phyloP scores from a whole-genome alignment of 2,113 vertebrate genomes.

The Eidolon helvum region DNA sequence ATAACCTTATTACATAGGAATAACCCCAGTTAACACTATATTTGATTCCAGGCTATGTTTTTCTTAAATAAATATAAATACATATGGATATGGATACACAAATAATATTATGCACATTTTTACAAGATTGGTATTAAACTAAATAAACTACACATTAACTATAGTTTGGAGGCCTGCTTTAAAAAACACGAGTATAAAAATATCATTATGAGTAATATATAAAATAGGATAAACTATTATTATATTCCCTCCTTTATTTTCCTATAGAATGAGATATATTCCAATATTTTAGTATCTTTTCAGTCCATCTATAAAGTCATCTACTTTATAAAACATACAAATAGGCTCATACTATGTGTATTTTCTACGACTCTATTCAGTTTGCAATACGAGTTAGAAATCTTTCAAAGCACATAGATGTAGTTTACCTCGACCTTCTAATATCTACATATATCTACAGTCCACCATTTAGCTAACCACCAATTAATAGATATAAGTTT shows the following conservation, averaged over 20 bases:
- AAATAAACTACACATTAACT: background rate
- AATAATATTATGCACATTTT: background rate
- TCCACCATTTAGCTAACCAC: background rate
- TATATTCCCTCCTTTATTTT: background rate
- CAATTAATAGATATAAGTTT: background rate
- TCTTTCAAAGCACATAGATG: background rate
- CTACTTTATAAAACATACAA: background rate
- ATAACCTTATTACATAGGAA: background rate
- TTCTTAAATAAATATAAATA: background rate
- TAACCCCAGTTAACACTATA: background rate
- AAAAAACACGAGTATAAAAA: background rate
- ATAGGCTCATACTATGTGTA: background rate
- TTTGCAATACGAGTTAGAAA: background rate
- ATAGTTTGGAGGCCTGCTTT: background rate
- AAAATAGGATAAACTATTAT: background rate
- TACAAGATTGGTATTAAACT: background rate
- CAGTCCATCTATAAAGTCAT: background rate
- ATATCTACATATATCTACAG: background rate
- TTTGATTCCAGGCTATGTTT: background rate
- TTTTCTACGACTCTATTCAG: background rate
- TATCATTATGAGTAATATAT: background rate
- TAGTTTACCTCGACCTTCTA: background rate
- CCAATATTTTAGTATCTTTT: background rate
- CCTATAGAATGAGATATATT: background rate
- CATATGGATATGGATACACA: background rate